Evolutionary conservation across 2,888 invertebrate species (phyloP).

Genomic region (Scelioninae gen. 2): DNA sequence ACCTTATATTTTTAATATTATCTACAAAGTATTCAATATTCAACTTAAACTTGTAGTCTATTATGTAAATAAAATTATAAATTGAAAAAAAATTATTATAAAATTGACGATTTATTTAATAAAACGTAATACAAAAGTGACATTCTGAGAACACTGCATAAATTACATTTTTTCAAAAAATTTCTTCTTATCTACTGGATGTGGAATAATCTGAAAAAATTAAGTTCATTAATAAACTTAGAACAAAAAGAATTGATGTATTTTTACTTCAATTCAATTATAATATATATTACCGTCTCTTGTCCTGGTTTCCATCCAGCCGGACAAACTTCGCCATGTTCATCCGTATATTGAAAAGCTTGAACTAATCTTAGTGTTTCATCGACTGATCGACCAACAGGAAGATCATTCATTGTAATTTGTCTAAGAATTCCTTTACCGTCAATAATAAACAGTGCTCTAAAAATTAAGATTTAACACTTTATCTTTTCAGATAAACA

Average conservation of each 20-base stretch:
- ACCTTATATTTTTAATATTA: too few species aligned
- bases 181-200: constrained; percentile 87
- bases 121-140: constrained; percentile 32
- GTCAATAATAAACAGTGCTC: constrained; percentile 96
- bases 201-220: constrained; percentile 85
- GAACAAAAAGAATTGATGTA: too few species aligned
- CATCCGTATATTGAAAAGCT: constrained; percentile 95
- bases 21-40: too few species aligned
- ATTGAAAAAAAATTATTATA: constrained; percentile 1
- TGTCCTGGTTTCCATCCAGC: constrained; percentile 97
- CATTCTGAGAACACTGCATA: too few species aligned
- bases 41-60: too few species aligned
- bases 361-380: constrained; percentile 95
- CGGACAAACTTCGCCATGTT: constrained; percentile 96
- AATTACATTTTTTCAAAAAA: constrained; percentile 80
- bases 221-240: background rate
- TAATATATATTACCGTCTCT: constrained; percentile 89
- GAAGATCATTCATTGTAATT: constrained; percentile 97
- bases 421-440: constrained; percentile 90
- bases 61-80: too few species aligned
- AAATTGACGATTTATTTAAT: constrained; percentile 59
- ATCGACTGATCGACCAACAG: constrained; percentile 94
- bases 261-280: background rate
- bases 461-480: too few species aligned
- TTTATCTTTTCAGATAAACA: too few species aligned